Base-by-base conservation (phyloP, 2,888 invertebrate genomes). In the Adelphocoris suturalis region DNA sequence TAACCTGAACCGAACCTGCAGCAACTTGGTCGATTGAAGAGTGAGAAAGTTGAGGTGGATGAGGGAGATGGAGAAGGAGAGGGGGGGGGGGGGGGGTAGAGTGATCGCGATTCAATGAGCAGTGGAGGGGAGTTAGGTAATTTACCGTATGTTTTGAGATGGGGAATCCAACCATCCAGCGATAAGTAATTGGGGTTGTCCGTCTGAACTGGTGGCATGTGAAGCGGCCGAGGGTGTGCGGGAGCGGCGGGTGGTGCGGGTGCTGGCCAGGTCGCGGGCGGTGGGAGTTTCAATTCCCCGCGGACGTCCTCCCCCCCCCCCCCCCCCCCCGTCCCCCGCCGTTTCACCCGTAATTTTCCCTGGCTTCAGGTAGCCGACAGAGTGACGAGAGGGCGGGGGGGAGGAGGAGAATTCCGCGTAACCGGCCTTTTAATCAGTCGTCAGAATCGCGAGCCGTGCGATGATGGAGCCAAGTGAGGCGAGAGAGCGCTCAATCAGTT, bases 111-210 rank as follows among this genome's bases (percentile, higher is more conserved):
- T 52, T 52, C 14, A 52, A 16, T 52, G 52, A 52, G 13, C 28
- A 16, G 28, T 11, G 76, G 76, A n/a, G 76, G 28, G 19, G 75
- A 13, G 28, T 14, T 16, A 76, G 76, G 76, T 76, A 76, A 76
- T 76, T 76, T 76, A 76, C 76, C 76, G 76, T 76, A 76, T 76
- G 76, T 76, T 76, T 76, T 76, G 76, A 76, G 76, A 76, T 76
- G 5, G 76, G 76, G 76, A 76, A 76, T 16, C 76, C 76, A n/a
- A 76, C 76, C 76, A 28, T 37, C 28, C 75, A 76, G 76, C 27
- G 76, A 28, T 61, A 76, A 76, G 76, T 76, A 76, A 76, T 76
- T 76, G 76, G 76, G 76, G 76, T 76, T 76, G 76, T 76, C 76
- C 19, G 61, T 61, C 61, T 61, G 61, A 61, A 61, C 61, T n/a